These are phyloP conservation scores for Leucopsar rothschildi DNA, from an alignment of 2,113 vertebrate genomes.

Conservation along the genomic window DNA sequence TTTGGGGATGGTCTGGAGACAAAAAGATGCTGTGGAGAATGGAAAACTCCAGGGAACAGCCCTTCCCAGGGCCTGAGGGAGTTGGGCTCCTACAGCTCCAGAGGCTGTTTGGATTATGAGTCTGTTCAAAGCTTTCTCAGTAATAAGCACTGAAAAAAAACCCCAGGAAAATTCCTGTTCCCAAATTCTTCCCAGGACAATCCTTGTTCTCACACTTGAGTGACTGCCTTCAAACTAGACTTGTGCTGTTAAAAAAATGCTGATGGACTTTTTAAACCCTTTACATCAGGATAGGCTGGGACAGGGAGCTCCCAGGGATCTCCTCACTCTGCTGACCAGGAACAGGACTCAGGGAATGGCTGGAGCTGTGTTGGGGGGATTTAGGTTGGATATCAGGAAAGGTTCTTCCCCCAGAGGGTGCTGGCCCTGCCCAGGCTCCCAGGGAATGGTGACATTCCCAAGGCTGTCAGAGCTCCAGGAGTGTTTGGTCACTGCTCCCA, in stretches of 20 bases:
- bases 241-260: background rate
- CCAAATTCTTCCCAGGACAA: background rate
- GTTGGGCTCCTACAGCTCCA: background rate
- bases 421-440: background rate
- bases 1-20: background rate
- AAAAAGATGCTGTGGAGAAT: background rate
- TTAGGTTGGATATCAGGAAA: rapidly evolving
- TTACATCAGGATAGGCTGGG: background rate
- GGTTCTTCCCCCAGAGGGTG: background rate
- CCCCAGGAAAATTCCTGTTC: background rate
- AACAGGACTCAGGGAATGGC: background rate
- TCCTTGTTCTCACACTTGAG: background rate
- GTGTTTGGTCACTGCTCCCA: rapidly evolving
- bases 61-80: background rate
- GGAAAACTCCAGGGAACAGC: background rate
- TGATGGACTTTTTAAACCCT: background rate
- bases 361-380: rapidly evolving
- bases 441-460: background rate
- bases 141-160: background rate
- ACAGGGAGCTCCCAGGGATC: background rate
- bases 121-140: background rate
- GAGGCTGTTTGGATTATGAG: background rate
- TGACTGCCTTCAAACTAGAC: background rate
- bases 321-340: background rate
- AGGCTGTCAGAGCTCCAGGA: background rate